These are phyloP conservation scores for Psittacula echo DNA, from an alignment of 2,797 vertebrate genomes.

Conservation along the genomic window DNA sequence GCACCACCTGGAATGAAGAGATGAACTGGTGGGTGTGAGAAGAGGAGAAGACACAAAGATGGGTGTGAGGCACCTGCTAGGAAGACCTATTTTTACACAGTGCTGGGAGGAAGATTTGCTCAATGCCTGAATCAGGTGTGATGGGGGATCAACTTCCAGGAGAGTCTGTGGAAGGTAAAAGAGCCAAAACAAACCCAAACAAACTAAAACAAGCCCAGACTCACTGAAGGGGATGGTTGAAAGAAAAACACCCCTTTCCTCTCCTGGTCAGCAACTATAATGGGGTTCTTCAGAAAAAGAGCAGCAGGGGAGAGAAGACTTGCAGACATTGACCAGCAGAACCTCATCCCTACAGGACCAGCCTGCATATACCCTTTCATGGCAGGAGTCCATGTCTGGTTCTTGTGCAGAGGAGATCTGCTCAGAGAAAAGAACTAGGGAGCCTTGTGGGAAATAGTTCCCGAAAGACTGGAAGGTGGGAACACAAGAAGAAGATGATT, in stretches of 20 bases:
- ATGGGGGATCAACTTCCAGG: not conserved
- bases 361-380: not conserved
- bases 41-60: not conserved
- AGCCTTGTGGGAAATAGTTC: not conserved
- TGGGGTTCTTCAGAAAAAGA: not conserved
- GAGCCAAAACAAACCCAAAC: not conserved
- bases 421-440: not conserved
- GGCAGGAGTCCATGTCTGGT: not conserved
- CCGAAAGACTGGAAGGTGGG: not conserved
- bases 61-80: not conserved
- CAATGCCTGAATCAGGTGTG: not conserved
- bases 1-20: not conserved
- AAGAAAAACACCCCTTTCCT: not conserved
- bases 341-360: not conserved
- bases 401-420: not conserved
- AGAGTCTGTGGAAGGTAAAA: not conserved
- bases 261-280: not conserved
- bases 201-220: not conserved
- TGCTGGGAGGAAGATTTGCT: not conserved
- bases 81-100: not conserved
- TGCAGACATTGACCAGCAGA: not conserved
- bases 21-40: not conserved
- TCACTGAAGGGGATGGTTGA: not conserved
- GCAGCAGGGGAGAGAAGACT: not conserved
- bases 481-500: not conserved